A percentile compares a stretch with the other conserved stretches of the same genome.
Evolutionary conservation across 2,113 vertebrate genomes (phyloP).

Genomic region (Ailurus styani): DNA sequence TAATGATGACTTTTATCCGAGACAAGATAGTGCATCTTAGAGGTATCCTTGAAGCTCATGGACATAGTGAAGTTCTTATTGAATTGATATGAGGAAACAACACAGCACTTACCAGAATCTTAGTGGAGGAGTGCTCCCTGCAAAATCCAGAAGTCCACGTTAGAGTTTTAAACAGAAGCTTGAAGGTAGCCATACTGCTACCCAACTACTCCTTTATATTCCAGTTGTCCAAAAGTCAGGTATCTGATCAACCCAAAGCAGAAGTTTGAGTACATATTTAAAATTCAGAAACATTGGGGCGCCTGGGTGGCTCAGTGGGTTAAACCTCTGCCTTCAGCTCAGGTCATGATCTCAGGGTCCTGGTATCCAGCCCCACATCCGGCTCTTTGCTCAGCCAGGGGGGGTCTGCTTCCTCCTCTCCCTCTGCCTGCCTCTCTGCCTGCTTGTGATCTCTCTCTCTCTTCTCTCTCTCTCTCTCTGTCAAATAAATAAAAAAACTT

Average conservation of each 20-base stretch:
- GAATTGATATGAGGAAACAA: not conserved
- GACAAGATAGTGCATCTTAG: not conserved
- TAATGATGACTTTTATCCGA: not conserved
- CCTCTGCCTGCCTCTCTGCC: no score
- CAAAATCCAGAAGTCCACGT: not conserved
- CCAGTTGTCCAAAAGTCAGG: not conserved
- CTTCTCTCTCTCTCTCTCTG: no score
- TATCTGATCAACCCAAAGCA: not conserved
- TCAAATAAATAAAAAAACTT: no score
- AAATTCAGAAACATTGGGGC: not conserved
- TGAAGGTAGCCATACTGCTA: not conserved
- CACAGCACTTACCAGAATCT: not conserved
- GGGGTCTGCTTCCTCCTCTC: no score
- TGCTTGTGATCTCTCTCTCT: no score
- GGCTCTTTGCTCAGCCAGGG: no score
- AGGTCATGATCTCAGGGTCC: no score
- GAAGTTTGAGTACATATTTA: not conserved
- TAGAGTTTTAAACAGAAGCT: not conserved
- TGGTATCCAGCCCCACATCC: no score
- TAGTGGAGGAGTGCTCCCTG: not conserved
- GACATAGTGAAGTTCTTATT: not conserved
- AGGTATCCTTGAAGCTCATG: not conserved
- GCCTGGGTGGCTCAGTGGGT: no score
- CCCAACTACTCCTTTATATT: not conserved
- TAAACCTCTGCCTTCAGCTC: no score